A percentile compares a stretch with the other conserved stretches of the same genome.
phyloP scores from a whole-genome alignment of 2,888 invertebrate genomes.

The Steinernema scapterisci region DNA sequence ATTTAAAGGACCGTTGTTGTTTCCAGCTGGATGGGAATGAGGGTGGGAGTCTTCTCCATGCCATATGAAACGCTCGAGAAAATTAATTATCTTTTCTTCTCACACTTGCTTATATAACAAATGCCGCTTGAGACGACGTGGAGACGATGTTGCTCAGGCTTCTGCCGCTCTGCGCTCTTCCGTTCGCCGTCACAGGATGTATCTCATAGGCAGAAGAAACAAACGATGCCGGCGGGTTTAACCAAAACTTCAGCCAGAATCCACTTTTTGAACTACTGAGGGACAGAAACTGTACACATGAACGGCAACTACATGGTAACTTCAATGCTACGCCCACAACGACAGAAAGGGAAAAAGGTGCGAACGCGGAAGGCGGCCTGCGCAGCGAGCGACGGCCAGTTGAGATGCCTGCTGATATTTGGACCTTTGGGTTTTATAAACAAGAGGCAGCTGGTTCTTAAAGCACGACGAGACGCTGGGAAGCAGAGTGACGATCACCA shows the following conservation, averaged over 20 bases:
- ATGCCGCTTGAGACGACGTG: neutral
- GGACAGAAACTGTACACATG: no score
- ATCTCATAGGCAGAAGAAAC: neutral
- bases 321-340: no score
- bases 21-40: no score
- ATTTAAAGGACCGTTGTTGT: no score
- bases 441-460: neutral
- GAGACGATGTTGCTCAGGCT: neutral
- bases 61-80: conserved; percentile 10
- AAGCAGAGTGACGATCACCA: neutral
- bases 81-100: conserved; percentile 27
- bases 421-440: neutral
- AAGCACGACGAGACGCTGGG: no score
- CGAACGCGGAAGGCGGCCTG: no score
- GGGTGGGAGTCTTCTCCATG: neutral
- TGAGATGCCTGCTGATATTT: neutral
- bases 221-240: neutral
- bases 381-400: neutral
- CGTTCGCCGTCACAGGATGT: neutral
- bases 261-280: no score
- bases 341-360: no score
- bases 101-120: conserved; percentile 23
- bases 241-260: no score
- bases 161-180: neutral
- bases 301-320: no score